These are phyloP conservation scores for Rhynchonycteris naso DNA, from an alignment of 2,797 vertebrate species.

Conservation along the genomic window DNA sequence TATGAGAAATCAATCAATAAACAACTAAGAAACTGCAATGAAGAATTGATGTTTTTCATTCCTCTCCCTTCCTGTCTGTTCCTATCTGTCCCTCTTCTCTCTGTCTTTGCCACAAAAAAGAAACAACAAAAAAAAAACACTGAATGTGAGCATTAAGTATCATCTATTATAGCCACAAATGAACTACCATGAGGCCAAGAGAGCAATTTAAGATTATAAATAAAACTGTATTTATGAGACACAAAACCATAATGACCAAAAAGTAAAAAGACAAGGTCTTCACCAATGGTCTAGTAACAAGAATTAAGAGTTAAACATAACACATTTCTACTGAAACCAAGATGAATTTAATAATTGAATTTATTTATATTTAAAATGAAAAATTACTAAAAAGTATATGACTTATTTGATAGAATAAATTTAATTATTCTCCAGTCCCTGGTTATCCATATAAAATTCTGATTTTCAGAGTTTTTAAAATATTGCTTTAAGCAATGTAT, in stretches of 20 bases:
- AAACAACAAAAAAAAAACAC: too few relatives aligned
- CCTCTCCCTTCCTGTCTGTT: too few relatives aligned
- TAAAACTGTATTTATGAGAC: background rate
- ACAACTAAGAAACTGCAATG: too few relatives aligned
- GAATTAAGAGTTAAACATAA: background rate
- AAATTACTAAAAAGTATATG: background rate
- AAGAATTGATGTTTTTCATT: too few relatives aligned
- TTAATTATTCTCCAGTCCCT: background rate
- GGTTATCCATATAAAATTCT: background rate
- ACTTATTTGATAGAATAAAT: background rate
- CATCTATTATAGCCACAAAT: background rate
- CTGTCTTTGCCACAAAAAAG: too few relatives aligned
- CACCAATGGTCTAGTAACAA: background rate
- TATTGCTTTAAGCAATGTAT: background rate
- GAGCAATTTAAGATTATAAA: background rate
- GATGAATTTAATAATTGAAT: background rate
- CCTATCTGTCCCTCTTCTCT: too few relatives aligned
- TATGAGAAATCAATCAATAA: too few relatives aligned
- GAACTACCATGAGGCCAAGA: background rate
- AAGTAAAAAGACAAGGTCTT: background rate
- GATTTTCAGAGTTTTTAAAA: background rate
- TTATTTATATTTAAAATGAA: constrained; percentile 11
- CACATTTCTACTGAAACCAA: background rate
- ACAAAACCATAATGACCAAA: background rate
- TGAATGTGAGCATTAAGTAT: background rate